phyloP scores from a whole-genome alignment of 2,888 invertebrate species.

The Apodemia hepburni region DNA sequence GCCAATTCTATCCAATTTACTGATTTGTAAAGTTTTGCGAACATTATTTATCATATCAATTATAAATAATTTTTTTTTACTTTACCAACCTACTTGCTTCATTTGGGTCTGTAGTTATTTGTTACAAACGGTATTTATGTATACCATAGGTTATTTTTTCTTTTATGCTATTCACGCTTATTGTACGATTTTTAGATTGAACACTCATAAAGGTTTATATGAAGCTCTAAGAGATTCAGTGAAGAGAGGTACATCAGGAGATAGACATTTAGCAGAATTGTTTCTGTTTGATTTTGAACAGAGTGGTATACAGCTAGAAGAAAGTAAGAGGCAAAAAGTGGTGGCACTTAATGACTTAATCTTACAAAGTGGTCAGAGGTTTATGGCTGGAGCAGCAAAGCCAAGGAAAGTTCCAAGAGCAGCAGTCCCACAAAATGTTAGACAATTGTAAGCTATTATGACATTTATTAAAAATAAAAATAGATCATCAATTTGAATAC shows the following conservation, averaged over 20 bases:
- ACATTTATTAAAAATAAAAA: not conserved
- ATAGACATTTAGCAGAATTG: conserved; percentile 91
- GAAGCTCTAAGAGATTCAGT: conserved; percentile 86
- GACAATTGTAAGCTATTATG: conserved; percentile 82
- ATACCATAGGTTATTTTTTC: too few relatives aligned
- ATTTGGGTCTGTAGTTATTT: too few relatives aligned
- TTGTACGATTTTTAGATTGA: conserved; percentile 82
- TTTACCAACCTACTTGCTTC: too few relatives aligned
- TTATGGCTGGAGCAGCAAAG: conserved; percentile 87
- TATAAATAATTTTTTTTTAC: too few relatives aligned
- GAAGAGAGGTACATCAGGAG: conserved; percentile 88
- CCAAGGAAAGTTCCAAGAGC: conserved; percentile 84
- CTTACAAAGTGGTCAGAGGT: conserved; percentile 90
- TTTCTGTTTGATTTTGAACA: conserved; percentile 99
- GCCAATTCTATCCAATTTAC: not conserved
- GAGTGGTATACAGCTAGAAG: conserved; percentile 96
- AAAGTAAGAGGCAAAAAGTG: conserved; percentile 85
- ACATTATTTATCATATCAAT: too few relatives aligned
- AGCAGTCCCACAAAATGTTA: conserved; percentile 85
- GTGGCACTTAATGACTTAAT: conserved; percentile 94
- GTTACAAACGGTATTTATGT: too few relatives aligned
- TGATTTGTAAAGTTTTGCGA: not conserved
- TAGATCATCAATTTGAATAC: too few relatives aligned
- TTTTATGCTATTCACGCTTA: too few relatives aligned
- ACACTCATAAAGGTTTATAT: conserved; percentile 93